These are phyloP conservation scores for Varecia variegata DNA, from an alignment of 2,797 vertebrate species.

Conservation along the genomic window DNA sequence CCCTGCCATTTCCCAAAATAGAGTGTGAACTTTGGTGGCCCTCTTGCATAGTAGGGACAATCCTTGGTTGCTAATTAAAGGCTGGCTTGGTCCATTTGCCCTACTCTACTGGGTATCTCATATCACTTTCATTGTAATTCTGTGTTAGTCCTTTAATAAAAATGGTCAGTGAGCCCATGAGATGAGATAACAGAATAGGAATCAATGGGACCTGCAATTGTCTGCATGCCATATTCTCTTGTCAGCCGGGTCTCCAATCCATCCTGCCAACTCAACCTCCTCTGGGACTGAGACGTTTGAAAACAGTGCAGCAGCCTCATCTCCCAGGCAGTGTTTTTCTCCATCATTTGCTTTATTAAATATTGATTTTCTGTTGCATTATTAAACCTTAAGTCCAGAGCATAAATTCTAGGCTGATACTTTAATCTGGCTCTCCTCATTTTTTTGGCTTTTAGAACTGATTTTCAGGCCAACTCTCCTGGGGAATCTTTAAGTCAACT, in stretches of 20 bases:
- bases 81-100: slow-evolving; percentile 51
- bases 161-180: slow-evolving; percentile 64
- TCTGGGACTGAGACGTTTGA: slow-evolving; percentile 78
- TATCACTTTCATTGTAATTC: slow-evolving; percentile 76
- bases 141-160: slow-evolving; percentile 81
- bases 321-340: slow-evolving; percentile 85
- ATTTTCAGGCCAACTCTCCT: slow-evolving; percentile 69
- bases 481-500: slow-evolving; percentile 59
- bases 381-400: slow-evolving; percentile 87
- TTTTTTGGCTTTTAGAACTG: slow-evolving; percentile 78
- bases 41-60: not conserved
- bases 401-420: slow-evolving; percentile 87
- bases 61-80: slow-evolving; percentile 2
- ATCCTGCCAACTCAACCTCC: slow-evolving; percentile 80
- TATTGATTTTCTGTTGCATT: slow-evolving; percentile 90
- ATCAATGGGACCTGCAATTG: slow-evolving; percentile 70
- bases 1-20: not conserved
- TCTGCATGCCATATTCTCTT: slow-evolving; percentile 76
- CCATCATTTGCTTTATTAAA: slow-evolving; percentile 91
- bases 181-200: slow-evolving; percentile 77
- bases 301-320: slow-evolving; percentile 83
- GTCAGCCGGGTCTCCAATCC: slow-evolving; percentile 78
- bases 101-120: slow-evolving; percentile 64
- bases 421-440: slow-evolving; percentile 82
- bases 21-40: not conserved